Conservation (phyloP, 2,797 vertebrate genomes). For the Melanotaenia boesemani region DNA sequence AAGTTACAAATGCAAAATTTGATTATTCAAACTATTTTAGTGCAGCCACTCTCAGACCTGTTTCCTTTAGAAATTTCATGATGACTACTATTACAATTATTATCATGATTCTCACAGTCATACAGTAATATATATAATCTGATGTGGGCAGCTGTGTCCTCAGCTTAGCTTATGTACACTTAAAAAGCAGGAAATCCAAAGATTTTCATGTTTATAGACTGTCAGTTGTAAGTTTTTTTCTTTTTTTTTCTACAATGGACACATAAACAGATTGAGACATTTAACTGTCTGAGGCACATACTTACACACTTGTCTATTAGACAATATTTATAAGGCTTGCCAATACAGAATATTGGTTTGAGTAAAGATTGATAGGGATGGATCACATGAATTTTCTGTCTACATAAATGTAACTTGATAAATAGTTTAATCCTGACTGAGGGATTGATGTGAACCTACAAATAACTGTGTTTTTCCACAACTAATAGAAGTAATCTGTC, state of each 20-base stretch:
- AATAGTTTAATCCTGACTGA: background rate
- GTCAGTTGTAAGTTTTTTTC: background rate
- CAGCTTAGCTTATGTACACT: too few species aligned
- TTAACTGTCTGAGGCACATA: background rate
- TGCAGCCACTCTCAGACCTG: background rate
- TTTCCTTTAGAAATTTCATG: too few species aligned
- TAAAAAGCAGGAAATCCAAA: background rate
- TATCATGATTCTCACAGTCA: too few species aligned
- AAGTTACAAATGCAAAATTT: background rate
- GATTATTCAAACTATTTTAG: background rate
- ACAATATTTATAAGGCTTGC: background rate
- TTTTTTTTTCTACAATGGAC: too few species aligned
- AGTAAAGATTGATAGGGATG: background rate
- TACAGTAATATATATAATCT: too few species aligned
- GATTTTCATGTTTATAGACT: background rate
- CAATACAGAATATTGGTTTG: background rate
- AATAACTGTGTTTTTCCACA: background rate
- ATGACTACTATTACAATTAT: too few species aligned
- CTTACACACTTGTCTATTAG: background rate
- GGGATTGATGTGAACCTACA: background rate
- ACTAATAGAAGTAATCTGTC: too few species aligned
- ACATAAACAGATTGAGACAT: background rate
- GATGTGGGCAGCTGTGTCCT: too few species aligned
- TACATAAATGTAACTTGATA: background rate
- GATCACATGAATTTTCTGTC: background rate